A percentile compares a stretch with the other conserved stretches of the same genome.
These are phyloP conservation scores for Anniella stebbinsi DNA, from an alignment of 2,797 vertebrate genomes.

Conservation along the genomic window DNA sequence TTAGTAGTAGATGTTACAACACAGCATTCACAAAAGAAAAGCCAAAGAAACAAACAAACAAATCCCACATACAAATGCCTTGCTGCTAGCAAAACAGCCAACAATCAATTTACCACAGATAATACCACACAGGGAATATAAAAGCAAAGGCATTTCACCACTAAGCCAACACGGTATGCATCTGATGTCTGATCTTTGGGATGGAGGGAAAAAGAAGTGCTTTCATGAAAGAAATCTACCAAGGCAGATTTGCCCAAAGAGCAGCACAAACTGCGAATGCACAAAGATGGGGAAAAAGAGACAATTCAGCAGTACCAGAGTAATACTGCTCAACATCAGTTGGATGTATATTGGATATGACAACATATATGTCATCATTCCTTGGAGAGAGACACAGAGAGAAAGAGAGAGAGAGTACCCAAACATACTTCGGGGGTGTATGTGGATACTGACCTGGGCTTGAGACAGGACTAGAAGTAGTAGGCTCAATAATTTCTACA, in stretches of 20 bases:
- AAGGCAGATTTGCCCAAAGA: constrained; percentile 55
- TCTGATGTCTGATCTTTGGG: constrained; percentile 37
- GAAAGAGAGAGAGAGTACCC: constrained; percentile 76
- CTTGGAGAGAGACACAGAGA: constrained; percentile 41
- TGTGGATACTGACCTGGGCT: constrained; percentile 99
- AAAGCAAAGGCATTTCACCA: constrained; percentile 25
- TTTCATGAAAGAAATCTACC: constrained; percentile 38
- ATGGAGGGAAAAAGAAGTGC: constrained; percentile 19
- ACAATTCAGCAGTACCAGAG: constrained; percentile 74
- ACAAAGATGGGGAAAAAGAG: constrained; percentile 62
- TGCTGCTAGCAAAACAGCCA: constrained; percentile 41
- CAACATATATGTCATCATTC: constrained; percentile 39
- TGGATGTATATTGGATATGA: constrained; percentile 64
- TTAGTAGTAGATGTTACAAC: constrained; percentile 41
- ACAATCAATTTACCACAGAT: constrained; percentile 48
- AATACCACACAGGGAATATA: constrained; percentile 47
- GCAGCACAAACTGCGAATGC: constrained; percentile 64
- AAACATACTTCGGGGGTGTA: constrained; percentile 87
- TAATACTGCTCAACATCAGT: constrained; percentile 30
- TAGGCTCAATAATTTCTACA: constrained; percentile 98
- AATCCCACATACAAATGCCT: constrained; percentile 24
- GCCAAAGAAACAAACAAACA: constrained; percentile 1
- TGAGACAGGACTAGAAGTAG: constrained; percentile 97
- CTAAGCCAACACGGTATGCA: neutral
- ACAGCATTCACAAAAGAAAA: constrained; percentile 23